Conservation (phyloP, 2,113 vertebrate species). For the Bettongia penicillata region DNA sequence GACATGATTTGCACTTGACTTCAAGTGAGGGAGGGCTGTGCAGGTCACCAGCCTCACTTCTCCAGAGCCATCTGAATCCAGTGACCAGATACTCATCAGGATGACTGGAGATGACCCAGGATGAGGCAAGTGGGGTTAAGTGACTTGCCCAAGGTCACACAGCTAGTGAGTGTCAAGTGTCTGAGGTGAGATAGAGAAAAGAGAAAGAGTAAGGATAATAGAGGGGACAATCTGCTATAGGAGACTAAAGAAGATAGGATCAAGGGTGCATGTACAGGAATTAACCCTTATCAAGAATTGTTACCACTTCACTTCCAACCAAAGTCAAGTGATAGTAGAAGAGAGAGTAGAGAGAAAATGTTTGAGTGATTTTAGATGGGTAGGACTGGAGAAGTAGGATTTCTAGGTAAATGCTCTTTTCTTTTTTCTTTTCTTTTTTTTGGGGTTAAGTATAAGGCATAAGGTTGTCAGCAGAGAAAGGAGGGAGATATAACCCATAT, state of each 20-base stretch:
- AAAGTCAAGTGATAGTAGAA: not conserved
- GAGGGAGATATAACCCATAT: not conserved
- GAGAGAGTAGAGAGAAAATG: not conserved
- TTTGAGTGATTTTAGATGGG: not conserved
- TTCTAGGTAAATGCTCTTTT: not conserved
- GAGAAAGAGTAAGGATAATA: not conserved
- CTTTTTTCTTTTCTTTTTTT: not conserved
- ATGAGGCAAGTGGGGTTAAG: no score
- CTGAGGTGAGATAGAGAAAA: not conserved
- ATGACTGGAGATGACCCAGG: no score
- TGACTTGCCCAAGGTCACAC: no score
- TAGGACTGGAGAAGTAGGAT: not conserved
- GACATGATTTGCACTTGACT: no score
- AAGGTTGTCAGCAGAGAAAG: not conserved
- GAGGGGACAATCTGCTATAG: not conserved
- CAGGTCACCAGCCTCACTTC: no score
- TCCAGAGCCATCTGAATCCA: no score
- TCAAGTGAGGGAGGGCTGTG: no score
- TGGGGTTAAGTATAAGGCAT: not conserved
- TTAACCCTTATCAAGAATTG: not conserved
- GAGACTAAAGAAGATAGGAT: not conserved
- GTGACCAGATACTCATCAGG: no score
- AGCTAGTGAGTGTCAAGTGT: no score
- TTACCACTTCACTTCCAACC: not conserved
- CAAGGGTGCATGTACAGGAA: not conserved